Conservation (phyloP, 2,797 vertebrate species). For the Brachymystax lenok region DNA sequence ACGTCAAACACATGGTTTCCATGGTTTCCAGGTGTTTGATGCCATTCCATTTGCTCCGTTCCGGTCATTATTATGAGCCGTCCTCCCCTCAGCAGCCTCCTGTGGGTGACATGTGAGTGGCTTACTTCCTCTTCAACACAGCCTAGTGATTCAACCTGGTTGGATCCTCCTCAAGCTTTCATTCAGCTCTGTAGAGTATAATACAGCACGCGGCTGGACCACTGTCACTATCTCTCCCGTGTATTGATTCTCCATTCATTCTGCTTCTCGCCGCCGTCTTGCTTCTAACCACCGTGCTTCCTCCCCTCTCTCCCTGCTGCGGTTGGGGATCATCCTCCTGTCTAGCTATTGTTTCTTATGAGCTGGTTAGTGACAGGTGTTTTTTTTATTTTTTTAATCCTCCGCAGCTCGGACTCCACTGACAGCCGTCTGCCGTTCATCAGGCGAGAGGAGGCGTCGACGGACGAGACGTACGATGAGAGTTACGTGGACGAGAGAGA, state of each 20-base stretch:
- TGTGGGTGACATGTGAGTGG: no score
- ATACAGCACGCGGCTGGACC: not conserved
- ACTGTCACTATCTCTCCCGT: not conserved
- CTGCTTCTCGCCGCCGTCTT: not conserved
- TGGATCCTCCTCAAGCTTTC: not conserved
- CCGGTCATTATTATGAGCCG: no score
- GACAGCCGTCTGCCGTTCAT: constrained; percentile 90
- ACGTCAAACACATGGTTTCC: no score
- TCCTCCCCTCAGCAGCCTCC: no score
- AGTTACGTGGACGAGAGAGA: constrained; percentile 81
- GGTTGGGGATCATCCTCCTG: not conserved
- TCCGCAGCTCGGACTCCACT: constrained; percentile 85
- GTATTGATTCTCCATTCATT: not conserved
- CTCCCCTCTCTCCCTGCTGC: not conserved
- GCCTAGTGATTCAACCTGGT: not conserved
- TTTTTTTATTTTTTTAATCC: not conserved
- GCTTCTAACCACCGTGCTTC: constrained; percentile 2
- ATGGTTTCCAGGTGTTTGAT: no score
- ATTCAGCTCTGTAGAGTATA: not conserved
- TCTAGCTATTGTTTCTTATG: not conserved
- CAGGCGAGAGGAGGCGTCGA: constrained; percentile 84
- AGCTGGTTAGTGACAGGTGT: constrained; percentile 14
- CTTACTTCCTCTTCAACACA: not conserved
- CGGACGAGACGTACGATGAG: constrained; percentile 86
- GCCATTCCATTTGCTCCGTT: no score